These are phyloP conservation scores for Zaprionus obscuricornis DNA, from an alignment of 2,888 invertebrate species.

Conservation along the genomic window DNA sequence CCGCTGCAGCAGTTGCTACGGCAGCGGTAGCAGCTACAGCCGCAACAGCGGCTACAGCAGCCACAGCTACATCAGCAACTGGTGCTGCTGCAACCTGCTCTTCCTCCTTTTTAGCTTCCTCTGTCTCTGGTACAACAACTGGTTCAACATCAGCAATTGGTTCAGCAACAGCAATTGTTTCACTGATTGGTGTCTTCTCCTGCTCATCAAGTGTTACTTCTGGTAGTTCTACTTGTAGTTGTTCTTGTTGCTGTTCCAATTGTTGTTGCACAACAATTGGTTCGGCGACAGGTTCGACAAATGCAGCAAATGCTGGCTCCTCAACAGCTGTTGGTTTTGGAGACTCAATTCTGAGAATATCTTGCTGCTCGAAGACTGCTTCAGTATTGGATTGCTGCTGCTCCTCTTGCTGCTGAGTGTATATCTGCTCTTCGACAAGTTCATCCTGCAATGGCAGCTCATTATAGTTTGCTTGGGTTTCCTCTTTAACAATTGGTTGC, in stretches of 20 bases:
- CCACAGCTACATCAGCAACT: slow-evolving; percentile 12
- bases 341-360: slow-evolving; percentile 20
- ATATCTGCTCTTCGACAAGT: slow-evolving; percentile 31
- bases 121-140: not conserved
- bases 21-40: slow-evolving; percentile 26
- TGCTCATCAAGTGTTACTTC: too few relatives aligned
- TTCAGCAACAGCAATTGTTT: too few relatives aligned
- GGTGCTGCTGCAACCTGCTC: not conserved
- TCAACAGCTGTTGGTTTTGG: slow-evolving; percentile 26
- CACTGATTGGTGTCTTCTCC: not conserved
- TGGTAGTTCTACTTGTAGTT: too few relatives aligned
- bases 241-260: too few relatives aligned
- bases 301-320: not conserved
- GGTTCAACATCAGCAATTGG: not conserved
- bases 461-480: slow-evolving; percentile 44
- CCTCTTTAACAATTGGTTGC: slow-evolving; percentile 24
- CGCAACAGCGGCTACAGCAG: slow-evolving; percentile 28
- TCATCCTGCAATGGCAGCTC: slow-evolving; percentile 47
- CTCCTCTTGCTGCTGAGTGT: slow-evolving; percentile 4
- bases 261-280: too few relatives aligned
- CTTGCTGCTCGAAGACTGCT: slow-evolving; percentile 35
- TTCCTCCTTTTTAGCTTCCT: not conserved
- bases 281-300: slow-evolving; percentile 3
- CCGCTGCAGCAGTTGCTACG: slow-evolving; percentile 36
- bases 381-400: slow-evolving; percentile 14